A percentile compares a stretch with the other conserved stretches of the same genome.
phyloP scores from a whole-genome alignment of 2,113 vertebrate species.

The Tamias sibiricus region DNA sequence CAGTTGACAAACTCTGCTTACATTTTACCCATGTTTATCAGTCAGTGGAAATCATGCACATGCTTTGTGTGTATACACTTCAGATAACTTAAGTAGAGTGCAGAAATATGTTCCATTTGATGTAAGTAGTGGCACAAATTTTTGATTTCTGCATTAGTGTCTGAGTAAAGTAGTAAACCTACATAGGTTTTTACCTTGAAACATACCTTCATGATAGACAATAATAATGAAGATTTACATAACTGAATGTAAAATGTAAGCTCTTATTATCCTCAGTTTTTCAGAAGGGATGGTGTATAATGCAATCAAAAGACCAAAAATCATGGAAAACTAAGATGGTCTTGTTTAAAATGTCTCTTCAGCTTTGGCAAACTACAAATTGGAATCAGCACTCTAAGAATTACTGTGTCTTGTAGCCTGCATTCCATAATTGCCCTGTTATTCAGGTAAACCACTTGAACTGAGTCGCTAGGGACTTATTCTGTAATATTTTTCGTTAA shows the following conservation, averaged over 20 bases:
- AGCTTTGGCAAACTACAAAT: slow-evolving; percentile 60
- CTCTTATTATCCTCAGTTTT: not conserved
- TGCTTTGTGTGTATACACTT: slow-evolving; percentile 40
- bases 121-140: not conserved
- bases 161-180: slow-evolving; percentile 60
- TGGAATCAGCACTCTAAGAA: slow-evolving; percentile 59
- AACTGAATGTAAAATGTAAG: not conserved
- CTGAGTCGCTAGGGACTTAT: slow-evolving; percentile 77
- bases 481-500: slow-evolving; percentile 81
- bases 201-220: slow-evolving; percentile 39
- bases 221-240: slow-evolving; percentile 19
- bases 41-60: not conserved
- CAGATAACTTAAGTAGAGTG: slow-evolving; percentile 41
- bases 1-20: not conserved
- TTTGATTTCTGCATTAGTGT: slow-evolving; percentile 50
- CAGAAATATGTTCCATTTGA: slow-evolving; percentile 51
- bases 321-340: slow-evolving; percentile 59
- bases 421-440: slow-evolving; percentile 69
- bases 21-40: not conserved
- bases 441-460: slow-evolving; percentile 69
- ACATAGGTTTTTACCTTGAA: not conserved
- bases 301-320: not conserved
- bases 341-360: slow-evolving; percentile 61
- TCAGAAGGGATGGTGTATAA: not conserved
- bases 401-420: slow-evolving; percentile 74